phyloP scores from a whole-genome alignment of 2,888 invertebrate species.

The Macrosiphum euphorbiae region DNA sequence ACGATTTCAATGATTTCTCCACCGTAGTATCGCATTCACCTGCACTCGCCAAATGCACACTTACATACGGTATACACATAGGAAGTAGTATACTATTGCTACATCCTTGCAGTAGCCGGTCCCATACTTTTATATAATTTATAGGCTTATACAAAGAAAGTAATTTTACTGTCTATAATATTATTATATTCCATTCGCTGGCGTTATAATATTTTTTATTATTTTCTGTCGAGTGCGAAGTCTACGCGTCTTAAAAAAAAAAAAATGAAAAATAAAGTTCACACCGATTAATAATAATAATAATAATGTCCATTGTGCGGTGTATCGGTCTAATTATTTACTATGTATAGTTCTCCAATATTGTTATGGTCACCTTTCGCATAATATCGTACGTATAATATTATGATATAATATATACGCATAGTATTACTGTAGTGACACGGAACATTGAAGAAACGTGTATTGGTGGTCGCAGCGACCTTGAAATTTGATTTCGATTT shows the following conservation, averaged over 20 bases:
- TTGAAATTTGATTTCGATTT: slow-evolving; percentile 24
- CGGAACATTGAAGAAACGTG: not conserved
- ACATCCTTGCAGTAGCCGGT: not conserved
- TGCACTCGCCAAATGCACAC: not conserved
- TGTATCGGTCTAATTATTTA: slow-evolving; percentile 20
- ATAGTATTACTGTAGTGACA: not conserved
- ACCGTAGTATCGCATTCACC: not conserved
- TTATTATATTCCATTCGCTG: not conserved
- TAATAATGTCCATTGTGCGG: slow-evolving; percentile 8
- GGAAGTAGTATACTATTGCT: not conserved
- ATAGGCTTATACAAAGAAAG: not conserved
- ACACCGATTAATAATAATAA: slow-evolving; percentile 16
- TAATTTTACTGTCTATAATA: not conserved
- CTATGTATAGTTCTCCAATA: not conserved
- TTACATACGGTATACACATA: not conserved
- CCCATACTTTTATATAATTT: not conserved
- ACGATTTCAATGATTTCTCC: not conserved
- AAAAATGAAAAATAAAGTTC: not conserved
- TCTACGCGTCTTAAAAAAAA: not conserved
- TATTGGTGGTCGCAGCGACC: slow-evolving; percentile 13
- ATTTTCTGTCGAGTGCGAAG: not conserved
- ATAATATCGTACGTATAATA: not conserved
- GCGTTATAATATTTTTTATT: not conserved
- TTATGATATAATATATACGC: not conserved
- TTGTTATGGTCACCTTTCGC: slow-evolving; percentile 29